Evolutionary conservation across 2,113 vertebrate species (phyloP).

Genomic region (Myiagra hebetior): DNA sequence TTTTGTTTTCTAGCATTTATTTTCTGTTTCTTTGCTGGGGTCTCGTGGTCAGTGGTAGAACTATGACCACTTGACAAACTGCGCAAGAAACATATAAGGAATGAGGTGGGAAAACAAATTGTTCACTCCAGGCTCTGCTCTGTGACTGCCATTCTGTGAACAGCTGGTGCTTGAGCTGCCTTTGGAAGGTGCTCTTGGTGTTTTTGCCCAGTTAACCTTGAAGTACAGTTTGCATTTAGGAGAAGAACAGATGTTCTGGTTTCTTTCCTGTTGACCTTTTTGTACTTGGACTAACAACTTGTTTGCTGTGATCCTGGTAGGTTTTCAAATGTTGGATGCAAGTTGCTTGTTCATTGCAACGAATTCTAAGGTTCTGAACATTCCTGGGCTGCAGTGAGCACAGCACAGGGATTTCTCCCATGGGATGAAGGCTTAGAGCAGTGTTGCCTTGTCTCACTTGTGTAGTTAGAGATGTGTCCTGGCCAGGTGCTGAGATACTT

Average conservation of each 20-base stretch:
- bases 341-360: background rate
- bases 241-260: background rate
- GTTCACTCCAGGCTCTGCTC: background rate
- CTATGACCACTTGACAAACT: background rate
- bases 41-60: rapidly evolving
- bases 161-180: background rate
- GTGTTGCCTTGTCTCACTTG: background rate
- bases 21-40: background rate
- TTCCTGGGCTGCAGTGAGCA: background rate
- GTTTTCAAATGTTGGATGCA: background rate
- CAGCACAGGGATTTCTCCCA: rapidly evolving
- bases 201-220: background rate
- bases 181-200: background rate
- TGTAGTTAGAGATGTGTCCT: background rate
- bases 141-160: background rate
- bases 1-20: background rate
- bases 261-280: background rate
- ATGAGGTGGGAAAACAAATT: background rate
- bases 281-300: background rate
- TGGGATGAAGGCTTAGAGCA: background rate
- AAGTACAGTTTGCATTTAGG: background rate
- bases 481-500: background rate
- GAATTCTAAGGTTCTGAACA: background rate
- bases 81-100: background rate
- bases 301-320: background rate